phyloP scores from a whole-genome alignment of 1,140 invertebrate genomes.

The Scaptodrosophila lebanonensis region DNA sequence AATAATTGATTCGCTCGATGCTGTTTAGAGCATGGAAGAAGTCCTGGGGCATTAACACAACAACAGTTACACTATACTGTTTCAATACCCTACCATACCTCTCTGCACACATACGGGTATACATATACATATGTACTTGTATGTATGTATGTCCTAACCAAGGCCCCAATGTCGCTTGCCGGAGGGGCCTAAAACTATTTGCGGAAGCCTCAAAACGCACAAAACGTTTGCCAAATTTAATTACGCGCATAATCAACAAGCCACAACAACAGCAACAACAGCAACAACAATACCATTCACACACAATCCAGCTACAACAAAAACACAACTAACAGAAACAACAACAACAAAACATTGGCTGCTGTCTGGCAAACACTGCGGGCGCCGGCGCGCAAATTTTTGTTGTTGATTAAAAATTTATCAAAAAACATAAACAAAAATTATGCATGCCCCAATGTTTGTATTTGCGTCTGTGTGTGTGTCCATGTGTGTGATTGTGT shows the following conservation, averaged over 20 bases:
- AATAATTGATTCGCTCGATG: no score
- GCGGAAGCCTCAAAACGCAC: constrained; percentile 35
- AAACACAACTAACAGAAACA: constrained; percentile 1
- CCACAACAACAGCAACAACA: constrained; percentile 19
- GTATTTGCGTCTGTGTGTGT: constrained; percentile 1
- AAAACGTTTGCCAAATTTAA: constrained; percentile 58
- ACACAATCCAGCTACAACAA: neutral
- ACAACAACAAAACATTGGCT: constrained; percentile 20
- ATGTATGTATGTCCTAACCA: no score
- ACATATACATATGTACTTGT: no score
- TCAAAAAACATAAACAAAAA: constrained; percentile 69
- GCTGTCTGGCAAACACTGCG: constrained; percentile 6
- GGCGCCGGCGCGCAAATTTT: constrained; percentile 1
- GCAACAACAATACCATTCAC: constrained; percentile 10
- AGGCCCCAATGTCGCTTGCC: no score
- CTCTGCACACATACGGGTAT: no score
- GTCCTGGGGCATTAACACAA: no score
- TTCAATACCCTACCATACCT: no score
- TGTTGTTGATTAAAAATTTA: constrained; percentile 69
- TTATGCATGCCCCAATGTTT: constrained; percentile 43
- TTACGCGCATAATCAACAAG: constrained; percentile 52
- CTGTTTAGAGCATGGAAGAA: no score
- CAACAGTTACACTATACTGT: no score
- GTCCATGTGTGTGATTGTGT: constrained; percentile 6
- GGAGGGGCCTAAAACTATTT: constrained; percentile 18